Conservation (phyloP, 2,797 vertebrate genomes). For the Tenualosa ilisha region DNA sequence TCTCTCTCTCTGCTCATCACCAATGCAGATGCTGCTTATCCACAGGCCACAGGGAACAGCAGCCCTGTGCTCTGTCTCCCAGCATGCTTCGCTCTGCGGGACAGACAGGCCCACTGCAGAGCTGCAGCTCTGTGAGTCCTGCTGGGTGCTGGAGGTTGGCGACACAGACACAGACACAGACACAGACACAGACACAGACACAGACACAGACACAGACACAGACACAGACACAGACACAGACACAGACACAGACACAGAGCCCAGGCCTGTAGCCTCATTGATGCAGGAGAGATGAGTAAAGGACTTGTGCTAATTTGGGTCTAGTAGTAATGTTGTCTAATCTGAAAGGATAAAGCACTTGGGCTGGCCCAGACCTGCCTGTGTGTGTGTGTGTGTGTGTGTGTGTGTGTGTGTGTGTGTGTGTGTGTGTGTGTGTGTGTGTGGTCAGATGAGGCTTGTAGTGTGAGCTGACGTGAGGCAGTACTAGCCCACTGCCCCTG, state of each 20-base stretch:
- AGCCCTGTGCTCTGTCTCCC: constrained; percentile 30
- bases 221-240: no score
- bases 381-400: constrained; percentile 19
- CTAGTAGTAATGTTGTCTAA: constrained; percentile 1
- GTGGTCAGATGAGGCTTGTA: background rate
- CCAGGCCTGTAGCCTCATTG: background rate
- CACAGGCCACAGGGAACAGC: constrained; percentile 44
- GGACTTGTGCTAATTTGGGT: background rate
- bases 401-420: background rate
- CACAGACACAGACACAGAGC: no score
- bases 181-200: no score
- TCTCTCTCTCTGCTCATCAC: background rate
- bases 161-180: no score
- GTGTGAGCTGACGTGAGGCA: background rate
- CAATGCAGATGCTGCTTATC: background rate
- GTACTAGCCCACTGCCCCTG: background rate
- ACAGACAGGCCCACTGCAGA: constrained; percentile 32
- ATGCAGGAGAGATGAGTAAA: background rate
- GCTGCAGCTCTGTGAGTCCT: background rate
- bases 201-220: no score
- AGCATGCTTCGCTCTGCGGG: constrained; percentile 39
- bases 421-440: background rate
- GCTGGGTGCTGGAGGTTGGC: background rate
- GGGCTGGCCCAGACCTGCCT: background rate
- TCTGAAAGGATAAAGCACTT: background rate